Base-by-base conservation (phyloP, 2,888 invertebrate genomes). In the Vandiemenella viatica region DNA sequence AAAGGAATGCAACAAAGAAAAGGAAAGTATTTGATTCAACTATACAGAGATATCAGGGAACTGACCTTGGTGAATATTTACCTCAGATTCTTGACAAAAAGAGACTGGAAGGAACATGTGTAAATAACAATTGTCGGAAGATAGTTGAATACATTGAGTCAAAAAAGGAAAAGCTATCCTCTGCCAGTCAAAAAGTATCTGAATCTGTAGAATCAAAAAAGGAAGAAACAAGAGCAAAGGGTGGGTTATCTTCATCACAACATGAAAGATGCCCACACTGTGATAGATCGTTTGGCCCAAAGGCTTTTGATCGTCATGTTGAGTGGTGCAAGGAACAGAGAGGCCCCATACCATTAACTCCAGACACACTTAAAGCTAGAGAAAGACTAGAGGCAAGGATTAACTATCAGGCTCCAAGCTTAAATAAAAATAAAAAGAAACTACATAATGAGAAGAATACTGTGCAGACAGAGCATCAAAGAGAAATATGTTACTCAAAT, bases 271-370 rank as follows among this genome's bases (percentile, higher is more conserved):
- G 93, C 67, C 89, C 89, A 1, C 83, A 87, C 60, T 97, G 96
- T 63, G 77, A 77, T 7, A 76, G 96, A 18, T 79, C 81, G 54
- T 96, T 97, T 66, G 92, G 89, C 46, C 70, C 80, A 48, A 81
- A 82, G 59, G 91, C 96, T 0, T 96, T 83, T 62, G 93, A 95
- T 58, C 76, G 96, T 3, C 97, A 97, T 70, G 90, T 96, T 48
- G 85, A 87, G 55, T 96, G 92, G 83, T 97, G 97, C 69, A 84
- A 82, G 61, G 90, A 92, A 63, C 71, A 74, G 55, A 65, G 66
- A 50, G 60, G 67, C 43, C 59, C 71, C 8, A 61, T 68, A 21
- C 69, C 75, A 48, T 59, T 67, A 19, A 52, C 50, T 10, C 74
- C 77, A 45, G 69, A 65, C 55, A 65, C 71, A 49, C 48, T 49